These are phyloP conservation scores for Isaurus tuberculatus DNA, from an alignment of 92 coral and sea anemone genomes.

Conservation along the genomic window DNA sequence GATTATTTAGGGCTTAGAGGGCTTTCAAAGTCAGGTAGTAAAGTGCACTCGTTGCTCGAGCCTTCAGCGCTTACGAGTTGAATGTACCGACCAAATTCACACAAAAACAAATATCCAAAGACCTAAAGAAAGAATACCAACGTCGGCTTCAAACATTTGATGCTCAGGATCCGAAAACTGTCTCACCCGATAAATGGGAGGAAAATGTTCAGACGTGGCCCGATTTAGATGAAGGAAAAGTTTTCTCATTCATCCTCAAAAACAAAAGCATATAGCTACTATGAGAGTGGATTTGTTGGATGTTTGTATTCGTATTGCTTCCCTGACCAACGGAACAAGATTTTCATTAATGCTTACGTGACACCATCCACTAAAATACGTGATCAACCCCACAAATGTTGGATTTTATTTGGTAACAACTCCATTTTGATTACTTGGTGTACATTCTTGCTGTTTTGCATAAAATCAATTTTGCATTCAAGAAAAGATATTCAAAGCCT, in stretches of 20 bases:
- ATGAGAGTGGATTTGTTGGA: conserved; percentile 48
- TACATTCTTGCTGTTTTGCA: too few species aligned
- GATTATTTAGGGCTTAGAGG: conserved; percentile 40
- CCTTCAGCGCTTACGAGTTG: conserved; percentile 36
- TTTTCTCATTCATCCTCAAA: conserved; percentile 39
- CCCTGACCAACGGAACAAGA: conserved; percentile 24
- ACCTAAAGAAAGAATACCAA: conserved; percentile 33
- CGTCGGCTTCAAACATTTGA: conserved; percentile 20
- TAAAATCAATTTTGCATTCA: too few species aligned
- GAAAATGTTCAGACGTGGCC: conserved; percentile 29
- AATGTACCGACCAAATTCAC: conserved; percentile 14
- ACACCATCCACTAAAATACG: conserved; percentile 38
- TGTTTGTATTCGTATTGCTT: conserved; percentile 18
- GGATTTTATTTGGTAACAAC: conserved; percentile 42
- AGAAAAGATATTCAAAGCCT: too few species aligned
- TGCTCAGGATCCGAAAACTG: conserved; percentile 44
- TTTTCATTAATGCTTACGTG: conserved; percentile 33
- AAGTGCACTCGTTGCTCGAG: conserved; percentile 46
- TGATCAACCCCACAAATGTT: conserved; percentile 41
- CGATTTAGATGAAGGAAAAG: conserved; percentile 44
- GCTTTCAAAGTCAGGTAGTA: conserved; percentile 13
- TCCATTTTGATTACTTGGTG: conserved; percentile 36
- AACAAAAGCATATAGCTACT: conserved; percentile 41
- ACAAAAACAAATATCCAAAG: conserved; percentile 13
- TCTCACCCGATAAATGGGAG: conserved; percentile 36